Evolutionary conservation across 2,113 vertebrate genomes (phyloP), one percentile per base, ranked within the genome.

Genomic region (Nematolebias whitei): DNA sequence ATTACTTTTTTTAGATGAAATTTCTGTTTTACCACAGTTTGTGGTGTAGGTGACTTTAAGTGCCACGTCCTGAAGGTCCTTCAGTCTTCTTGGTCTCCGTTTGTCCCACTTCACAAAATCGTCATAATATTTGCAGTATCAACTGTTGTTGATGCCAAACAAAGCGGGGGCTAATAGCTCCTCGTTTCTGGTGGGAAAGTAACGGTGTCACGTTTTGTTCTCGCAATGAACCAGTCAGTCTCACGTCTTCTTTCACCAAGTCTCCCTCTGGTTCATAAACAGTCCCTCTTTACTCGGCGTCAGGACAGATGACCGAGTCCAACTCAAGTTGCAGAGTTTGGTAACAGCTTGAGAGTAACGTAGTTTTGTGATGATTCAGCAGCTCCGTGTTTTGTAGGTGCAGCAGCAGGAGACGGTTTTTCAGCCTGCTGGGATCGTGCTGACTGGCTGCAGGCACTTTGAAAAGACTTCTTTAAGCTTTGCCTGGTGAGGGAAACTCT

Each of bases 351-450:
- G 61, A 80, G 67, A 74, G 75, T 66, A 68, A 48, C 69, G 9
- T 9, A 0, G 41, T 81, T 77, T 85, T 88, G 26, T 69, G 44
- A 71, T 49, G 52, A 75, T 67, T 48, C 60, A 68, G 43, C 35
- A 6, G 52, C 38, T 35, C 51, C 29, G 52, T 44, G 38, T 81
- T 74, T 72, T 74, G 68, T 61, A 52, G 76, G 49, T 77, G 72
- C 11, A 67, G 71, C 11, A 67, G 71, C 23, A 44, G 53, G 64
- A 82, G 76, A 77, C 64, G 1, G 45, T 78, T 86, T 80, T 67
- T 76, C 62, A 80, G 56, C 78, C 74, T 64, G 78, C 80, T 78
- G 79, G 57, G 78, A 88, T 88, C 87, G 52, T 80, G 87, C 83
- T 87, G 85, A 88, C 58, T 78, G 63, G 55, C 66, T 40, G 67